These are phyloP conservation scores for Idaea biselata DNA, from an alignment of 2,888 invertebrate species.

Conservation along the genomic window DNA sequence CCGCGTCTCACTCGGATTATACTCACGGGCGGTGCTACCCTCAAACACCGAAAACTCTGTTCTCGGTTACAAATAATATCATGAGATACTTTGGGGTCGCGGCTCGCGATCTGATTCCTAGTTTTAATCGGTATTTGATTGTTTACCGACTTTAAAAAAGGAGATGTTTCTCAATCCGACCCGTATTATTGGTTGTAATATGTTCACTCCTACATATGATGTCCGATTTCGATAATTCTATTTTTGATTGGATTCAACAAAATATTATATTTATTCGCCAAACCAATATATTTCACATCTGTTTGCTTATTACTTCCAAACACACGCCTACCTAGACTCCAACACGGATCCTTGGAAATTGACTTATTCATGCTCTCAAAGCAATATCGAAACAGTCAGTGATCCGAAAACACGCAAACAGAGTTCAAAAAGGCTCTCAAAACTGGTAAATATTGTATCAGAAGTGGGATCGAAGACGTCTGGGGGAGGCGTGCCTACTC, in stretches of 20 bases:
- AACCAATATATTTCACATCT: conserved; percentile 41
- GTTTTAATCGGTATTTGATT: conserved; percentile 23
- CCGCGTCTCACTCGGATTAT: conserved; percentile 51
- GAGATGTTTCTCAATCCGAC: no score
- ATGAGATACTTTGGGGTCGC: conserved; percentile 28
- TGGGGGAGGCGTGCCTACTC: conserved; percentile 28
- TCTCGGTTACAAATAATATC: conserved; percentile 53
- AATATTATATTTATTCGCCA: conserved; percentile 29
- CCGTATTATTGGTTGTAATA: no score
- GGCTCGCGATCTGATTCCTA: conserved; percentile 12
- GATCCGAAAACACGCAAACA: conserved; percentile 80
- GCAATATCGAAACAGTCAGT: conserved; percentile 77
- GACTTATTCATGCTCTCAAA: conserved; percentile 75
- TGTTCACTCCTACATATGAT: no score
- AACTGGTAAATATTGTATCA: conserved; percentile 80
- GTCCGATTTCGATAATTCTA: no score
- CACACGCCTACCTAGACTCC: conserved; percentile 54
- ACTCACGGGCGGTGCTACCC: conserved; percentile 49
- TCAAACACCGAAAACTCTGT: conserved; percentile 55
- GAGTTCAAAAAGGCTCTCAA: conserved; percentile 79
- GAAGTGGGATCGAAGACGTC: conserved; percentile 78
- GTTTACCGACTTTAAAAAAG: no score
- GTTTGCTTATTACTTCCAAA: conserved; percentile 63
- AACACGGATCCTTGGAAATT: conserved; percentile 62
- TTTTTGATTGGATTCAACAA: conserved; percentile 34